These are phyloP conservation scores for Camponotus fellah DNA, from an alignment of 2,888 invertebrate genomes.

Conservation along the genomic window DNA sequence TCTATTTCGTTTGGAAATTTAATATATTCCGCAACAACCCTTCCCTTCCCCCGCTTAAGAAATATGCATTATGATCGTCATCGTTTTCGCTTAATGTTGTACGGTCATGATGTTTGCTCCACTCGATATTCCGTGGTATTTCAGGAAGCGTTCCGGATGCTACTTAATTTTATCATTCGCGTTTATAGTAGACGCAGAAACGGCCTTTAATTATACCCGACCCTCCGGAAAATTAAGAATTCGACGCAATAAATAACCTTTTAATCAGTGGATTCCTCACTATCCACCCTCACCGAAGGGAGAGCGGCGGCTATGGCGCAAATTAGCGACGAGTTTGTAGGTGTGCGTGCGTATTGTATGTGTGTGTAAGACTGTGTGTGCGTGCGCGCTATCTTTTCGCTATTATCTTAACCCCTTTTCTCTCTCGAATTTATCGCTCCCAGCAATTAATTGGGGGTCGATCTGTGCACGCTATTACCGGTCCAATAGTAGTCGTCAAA, in stretches of 20 bases:
- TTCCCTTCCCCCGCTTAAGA: background rate
- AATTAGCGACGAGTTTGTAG: constrained; percentile 73
- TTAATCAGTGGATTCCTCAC: constrained; percentile 78
- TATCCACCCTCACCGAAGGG: constrained; percentile 46
- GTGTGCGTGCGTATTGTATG: background rate
- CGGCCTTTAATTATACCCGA: constrained; percentile 76
- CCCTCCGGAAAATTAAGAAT: constrained; percentile 79
- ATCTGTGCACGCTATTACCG: constrained; percentile 59
- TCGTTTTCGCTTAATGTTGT: constrained; percentile 2
- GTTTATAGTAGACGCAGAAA: constrained; percentile 31
- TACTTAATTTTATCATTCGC: constrained; percentile 56
- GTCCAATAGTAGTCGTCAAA: constrained; percentile 33
- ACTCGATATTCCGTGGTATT: constrained; percentile 23
- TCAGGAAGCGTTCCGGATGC: background rate
- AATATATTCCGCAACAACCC: background rate
- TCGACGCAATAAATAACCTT: constrained; percentile 82
- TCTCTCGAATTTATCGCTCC: constrained; percentile 75
- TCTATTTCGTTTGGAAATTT: background rate
- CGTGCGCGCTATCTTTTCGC: constrained; percentile 71
- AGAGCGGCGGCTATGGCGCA: constrained; percentile 61
- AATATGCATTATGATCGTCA: background rate
- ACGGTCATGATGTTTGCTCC: background rate
- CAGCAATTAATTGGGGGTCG: constrained; percentile 75
- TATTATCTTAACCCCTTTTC: constrained; percentile 77
- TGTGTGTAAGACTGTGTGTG: background rate